Evolutionary conservation across 2,888 invertebrate genomes (phyloP).

Genomic region (Yponomeuta cagnagella): DNA sequence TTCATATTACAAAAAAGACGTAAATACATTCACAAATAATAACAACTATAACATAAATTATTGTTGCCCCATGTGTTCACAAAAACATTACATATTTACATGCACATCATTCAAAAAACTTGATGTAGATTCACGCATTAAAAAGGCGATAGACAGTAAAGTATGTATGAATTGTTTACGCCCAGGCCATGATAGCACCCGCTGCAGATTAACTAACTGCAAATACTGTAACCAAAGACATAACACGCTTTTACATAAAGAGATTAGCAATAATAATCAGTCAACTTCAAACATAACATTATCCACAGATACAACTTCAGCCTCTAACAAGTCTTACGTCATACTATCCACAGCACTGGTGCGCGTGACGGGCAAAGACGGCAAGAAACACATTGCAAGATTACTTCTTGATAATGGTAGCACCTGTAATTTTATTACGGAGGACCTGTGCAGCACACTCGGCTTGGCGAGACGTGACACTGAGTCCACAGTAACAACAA

Average conservation of each 20-base stretch:
- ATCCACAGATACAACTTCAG: background rate
- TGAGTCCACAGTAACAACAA: constrained; percentile 12
- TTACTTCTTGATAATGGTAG: constrained; percentile 13
- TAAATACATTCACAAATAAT: background rate
- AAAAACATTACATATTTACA: background rate
- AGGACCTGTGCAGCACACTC: background rate
- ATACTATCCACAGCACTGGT: constrained; percentile 9
- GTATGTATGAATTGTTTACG: constrained; percentile 13
- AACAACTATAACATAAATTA: background rate
- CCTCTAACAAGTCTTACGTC: background rate
- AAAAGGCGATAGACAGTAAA: background rate
- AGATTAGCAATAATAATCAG: no score
- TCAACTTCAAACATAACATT: background rate
- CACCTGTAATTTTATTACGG: constrained; percentile 9
- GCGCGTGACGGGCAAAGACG: background rate
- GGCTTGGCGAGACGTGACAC: constrained; percentile 6
- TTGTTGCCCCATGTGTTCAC: background rate
- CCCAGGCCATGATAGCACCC: background rate
- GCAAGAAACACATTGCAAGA: background rate
- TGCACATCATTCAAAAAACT: background rate
- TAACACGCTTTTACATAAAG: no score
- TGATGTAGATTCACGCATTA: background rate
- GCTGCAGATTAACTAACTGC: background rate
- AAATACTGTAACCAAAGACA: background rate
- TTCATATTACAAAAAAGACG: no score